phyloP scores from a whole-genome alignment of 2,797 vertebrate species.

The Nyctalus aviator region DNA sequence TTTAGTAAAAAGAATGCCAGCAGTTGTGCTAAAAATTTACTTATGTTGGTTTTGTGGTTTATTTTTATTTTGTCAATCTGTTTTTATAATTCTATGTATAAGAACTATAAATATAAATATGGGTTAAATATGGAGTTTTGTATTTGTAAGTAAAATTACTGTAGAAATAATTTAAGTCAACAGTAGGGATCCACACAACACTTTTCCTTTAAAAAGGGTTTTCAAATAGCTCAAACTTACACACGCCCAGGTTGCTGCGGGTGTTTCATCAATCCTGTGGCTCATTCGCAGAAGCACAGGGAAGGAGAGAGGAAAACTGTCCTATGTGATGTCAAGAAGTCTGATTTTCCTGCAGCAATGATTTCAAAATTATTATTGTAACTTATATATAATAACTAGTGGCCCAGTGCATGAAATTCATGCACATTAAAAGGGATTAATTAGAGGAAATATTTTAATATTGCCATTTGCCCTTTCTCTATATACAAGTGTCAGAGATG shows the following conservation, averaged over 20 bases:
- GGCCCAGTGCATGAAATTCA: too few species aligned
- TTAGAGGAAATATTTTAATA: too few species aligned
- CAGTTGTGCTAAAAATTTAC: not conserved
- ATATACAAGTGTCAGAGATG: too few species aligned
- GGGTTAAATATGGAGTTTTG: not conserved
- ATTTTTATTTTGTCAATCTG: not conserved
- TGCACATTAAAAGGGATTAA: too few species aligned
- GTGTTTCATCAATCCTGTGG: rapidly evolving
- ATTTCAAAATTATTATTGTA: not conserved
- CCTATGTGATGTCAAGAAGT: not conserved
- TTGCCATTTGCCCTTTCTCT: too few species aligned
- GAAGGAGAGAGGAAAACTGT: not conserved
- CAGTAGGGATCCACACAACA: not conserved
- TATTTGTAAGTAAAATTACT: not conserved
- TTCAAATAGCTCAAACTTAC: too few species aligned
- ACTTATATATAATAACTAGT: not conserved
- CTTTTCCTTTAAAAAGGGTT: not conserved
- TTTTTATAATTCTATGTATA: not conserved
- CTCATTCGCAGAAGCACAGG: not conserved
- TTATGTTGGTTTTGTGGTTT: not conserved
- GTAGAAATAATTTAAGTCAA: not conserved
- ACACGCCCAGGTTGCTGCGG: not conserved
- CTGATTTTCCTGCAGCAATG: not conserved
- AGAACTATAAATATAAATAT: not conserved
- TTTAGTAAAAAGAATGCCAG: not conserved